phyloP scores from a whole-genome alignment of 1,140 invertebrate genomes.

The Thaumatotibia leucotreta region DNA sequence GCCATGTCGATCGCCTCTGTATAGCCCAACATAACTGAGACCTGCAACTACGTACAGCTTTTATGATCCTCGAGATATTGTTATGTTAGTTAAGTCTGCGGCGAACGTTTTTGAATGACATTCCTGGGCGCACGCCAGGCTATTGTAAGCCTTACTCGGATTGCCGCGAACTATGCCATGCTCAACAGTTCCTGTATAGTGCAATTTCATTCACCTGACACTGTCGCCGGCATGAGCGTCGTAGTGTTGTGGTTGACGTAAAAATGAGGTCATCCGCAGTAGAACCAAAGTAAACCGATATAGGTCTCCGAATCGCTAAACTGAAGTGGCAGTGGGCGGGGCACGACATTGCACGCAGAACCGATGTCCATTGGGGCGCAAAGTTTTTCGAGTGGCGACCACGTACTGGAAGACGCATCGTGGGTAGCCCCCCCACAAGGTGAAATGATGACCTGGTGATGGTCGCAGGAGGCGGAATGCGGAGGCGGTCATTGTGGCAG shows the following conservation, averaged over 20 bases:
- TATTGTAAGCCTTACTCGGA: constrained; percentile 10
- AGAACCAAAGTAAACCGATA: too few species aligned
- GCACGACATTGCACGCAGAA: too few species aligned
- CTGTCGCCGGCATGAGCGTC: neutral
- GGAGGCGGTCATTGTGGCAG: too few species aligned
- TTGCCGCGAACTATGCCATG: neutral
- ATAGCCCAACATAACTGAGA: neutral
- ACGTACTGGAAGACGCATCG: too few species aligned
- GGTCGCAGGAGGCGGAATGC: too few species aligned
- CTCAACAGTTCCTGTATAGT: constrained; percentile 3
- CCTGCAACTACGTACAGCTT: neutral
- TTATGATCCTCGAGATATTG: neutral
- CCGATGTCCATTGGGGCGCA: too few species aligned
- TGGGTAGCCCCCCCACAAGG: too few species aligned
- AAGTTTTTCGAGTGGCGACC: too few species aligned
- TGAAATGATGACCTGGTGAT: too few species aligned
- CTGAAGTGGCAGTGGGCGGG: too few species aligned
- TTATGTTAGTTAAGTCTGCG: neutral
- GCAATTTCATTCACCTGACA: neutral
- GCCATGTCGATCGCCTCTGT: neutral
- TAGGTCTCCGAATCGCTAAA: too few species aligned
- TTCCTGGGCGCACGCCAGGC: neutral
- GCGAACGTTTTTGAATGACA: neutral
- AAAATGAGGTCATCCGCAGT: neutral
- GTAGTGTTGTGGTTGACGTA: neutral